Evolutionary conservation across 2,797 vertebrate species (phyloP).

Genomic region (Spheniscus humboldti): DNA sequence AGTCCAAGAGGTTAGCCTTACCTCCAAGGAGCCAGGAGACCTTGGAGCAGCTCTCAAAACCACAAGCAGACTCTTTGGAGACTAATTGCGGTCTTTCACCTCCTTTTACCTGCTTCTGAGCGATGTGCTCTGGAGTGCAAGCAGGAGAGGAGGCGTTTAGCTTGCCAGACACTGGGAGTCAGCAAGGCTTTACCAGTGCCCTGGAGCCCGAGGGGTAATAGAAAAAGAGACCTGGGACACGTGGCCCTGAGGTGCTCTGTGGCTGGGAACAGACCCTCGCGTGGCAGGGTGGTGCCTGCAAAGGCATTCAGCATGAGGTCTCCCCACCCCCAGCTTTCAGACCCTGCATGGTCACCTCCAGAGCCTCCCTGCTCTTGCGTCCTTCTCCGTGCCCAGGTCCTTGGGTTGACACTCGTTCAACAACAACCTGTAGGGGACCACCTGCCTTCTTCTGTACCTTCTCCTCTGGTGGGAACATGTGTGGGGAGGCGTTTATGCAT

Average conservation of each 20-base stretch:
- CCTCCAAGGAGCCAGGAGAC: not conserved
- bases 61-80: not conserved
- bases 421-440: not conserved
- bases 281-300: not conserved
- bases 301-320: too few species aligned
- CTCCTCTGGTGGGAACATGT: not conserved
- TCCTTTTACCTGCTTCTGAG: not conserved
- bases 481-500: not conserved
- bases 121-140: not conserved
- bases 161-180: not conserved
- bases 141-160: not conserved
- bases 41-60: not conserved
- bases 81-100: constrained; percentile 33
- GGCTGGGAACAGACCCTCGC: not conserved
- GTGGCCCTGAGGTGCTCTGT: not conserved
- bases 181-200: not conserved
- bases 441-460: not conserved
- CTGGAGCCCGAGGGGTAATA: accelerated
- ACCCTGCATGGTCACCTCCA: not conserved
- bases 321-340: not conserved
- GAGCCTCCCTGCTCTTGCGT: not conserved
- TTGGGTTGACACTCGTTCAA: not conserved
- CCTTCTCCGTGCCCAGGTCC: not conserved
- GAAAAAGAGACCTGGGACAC: not conserved
- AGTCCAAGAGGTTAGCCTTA: not conserved